These are phyloP conservation scores for Fratercula arctica DNA, from an alignment of 2,797 vertebrate genomes.

Conservation along the genomic window DNA sequence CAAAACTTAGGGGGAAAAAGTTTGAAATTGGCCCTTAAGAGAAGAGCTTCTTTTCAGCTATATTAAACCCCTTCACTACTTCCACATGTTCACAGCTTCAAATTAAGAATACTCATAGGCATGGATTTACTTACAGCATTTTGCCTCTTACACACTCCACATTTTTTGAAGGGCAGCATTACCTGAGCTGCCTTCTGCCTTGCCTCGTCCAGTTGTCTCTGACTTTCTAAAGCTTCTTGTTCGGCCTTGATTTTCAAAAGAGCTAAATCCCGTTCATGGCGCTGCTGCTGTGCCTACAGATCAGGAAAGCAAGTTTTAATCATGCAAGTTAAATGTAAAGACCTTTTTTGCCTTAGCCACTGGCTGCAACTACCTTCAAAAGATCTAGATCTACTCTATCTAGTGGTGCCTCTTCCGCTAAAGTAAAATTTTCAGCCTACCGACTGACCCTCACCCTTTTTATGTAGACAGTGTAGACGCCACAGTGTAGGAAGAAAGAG, in stretches of 20 bases:
- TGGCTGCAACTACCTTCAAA: background rate
- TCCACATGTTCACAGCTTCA: background rate
- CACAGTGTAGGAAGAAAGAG: background rate
- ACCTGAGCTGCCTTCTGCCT: constrained; percentile 90
- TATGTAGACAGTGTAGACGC: background rate
- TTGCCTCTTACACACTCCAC: background rate
- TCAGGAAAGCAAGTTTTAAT: constrained; percentile 3
- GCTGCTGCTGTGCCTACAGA: constrained; percentile 89
- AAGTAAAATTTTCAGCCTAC: background rate
- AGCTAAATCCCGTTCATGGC: constrained; percentile 88
- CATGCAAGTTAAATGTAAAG: background rate
- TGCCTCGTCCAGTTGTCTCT: constrained; percentile 89
- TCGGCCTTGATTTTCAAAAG: constrained; percentile 92
- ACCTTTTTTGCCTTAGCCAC: background rate
- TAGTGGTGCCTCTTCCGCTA: background rate
- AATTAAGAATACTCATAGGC: background rate
- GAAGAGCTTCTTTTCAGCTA: background rate
- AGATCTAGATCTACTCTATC: background rate
- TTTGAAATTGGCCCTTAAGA: background rate
- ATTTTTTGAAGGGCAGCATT: constrained; percentile 42
- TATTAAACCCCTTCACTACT: background rate
- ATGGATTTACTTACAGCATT: background rate
- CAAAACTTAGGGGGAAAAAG: background rate
- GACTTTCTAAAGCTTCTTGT: constrained; percentile 88
- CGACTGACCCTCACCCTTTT: background rate